These are phyloP conservation scores for Cosmia trapezina DNA, from an alignment of 2,888 invertebrate species.

Conservation along the genomic window DNA sequence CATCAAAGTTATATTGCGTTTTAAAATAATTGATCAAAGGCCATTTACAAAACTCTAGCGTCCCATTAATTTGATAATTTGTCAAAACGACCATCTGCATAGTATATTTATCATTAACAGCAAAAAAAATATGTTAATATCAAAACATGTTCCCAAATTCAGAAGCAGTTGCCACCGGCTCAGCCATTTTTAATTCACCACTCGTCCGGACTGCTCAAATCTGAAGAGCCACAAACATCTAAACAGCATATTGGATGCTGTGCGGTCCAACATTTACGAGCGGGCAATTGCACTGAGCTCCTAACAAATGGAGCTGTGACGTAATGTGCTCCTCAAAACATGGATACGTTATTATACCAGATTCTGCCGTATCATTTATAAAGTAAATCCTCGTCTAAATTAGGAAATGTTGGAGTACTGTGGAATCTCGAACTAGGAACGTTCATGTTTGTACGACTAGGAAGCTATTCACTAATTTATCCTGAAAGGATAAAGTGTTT, in stretches of 20 bases:
- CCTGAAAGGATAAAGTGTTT: background rate
- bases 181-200: constrained; percentile 36
- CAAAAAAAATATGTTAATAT: background rate
- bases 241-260: constrained; percentile 52
- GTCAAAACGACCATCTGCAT: too few species aligned
- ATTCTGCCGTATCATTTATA: constrained; percentile 38
- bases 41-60: background rate
- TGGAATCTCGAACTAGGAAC: background rate
- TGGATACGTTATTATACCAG: constrained; percentile 36
- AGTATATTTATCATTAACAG: background rate
- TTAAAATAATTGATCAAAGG: too few species aligned
- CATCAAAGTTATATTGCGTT: background rate
- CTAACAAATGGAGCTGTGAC: constrained; percentile 47
- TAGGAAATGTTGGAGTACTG: constrained; percentile 25
- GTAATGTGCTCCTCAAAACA: constrained; percentile 47
- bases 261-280: constrained; percentile 27
- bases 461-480: constrained; percentile 2
- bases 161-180: background rate
- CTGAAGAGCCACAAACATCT: constrained; percentile 46
- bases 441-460: background rate
- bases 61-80: background rate
- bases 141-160: background rate
- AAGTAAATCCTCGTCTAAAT: constrained; percentile 41
- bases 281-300: constrained; percentile 47
- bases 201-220: constrained; percentile 29